phyloP scores from a whole-genome alignment of 2,888 invertebrate genomes.

The Electrophaes corylata region DNA sequence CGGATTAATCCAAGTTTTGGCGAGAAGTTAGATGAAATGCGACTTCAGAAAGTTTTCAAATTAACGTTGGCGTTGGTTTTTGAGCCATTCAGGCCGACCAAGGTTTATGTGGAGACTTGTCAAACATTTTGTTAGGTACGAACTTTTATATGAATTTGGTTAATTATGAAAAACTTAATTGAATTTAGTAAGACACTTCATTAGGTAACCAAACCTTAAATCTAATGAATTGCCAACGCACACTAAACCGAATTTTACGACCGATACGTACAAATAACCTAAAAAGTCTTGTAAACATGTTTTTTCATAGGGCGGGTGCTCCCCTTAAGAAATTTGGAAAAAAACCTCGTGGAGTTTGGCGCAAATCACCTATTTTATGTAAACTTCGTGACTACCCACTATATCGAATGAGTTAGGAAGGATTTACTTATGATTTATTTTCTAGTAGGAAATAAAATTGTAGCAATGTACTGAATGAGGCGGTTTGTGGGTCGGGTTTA shows the following conservation, averaged over 20 bases:
- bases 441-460: conserved; percentile 52
- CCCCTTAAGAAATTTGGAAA: conserved; percentile 60
- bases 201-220: conserved; percentile 16
- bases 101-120: not conserved
- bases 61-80: conserved; percentile 39
- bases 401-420: conserved; percentile 82
- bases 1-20: conserved; percentile 56
- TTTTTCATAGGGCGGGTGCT: conserved; percentile 68
- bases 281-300: conserved; percentile 79
- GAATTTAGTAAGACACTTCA: not conserved
- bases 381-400: conserved; percentile 82
- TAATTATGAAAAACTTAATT: not conserved
- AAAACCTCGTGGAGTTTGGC: conserved; percentile 75
- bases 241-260: conserved; percentile 70
- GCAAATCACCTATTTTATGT: conserved; percentile 83
- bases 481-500: conserved; percentile 57
- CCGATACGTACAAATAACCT: conserved; percentile 36
- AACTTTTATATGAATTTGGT: not conserved
- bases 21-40: conserved; percentile 63
- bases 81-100: conserved; percentile 1
- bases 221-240: conserved; percentile 60
- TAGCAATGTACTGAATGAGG: conserved; percentile 61
- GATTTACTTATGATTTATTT: conserved; percentile 75
- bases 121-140: not conserved
- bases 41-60: conserved; percentile 61